Evolutionary conservation across 2,797 vertebrate genomes (phyloP).

Genomic region (Gymnodraco acuticeps): DNA sequence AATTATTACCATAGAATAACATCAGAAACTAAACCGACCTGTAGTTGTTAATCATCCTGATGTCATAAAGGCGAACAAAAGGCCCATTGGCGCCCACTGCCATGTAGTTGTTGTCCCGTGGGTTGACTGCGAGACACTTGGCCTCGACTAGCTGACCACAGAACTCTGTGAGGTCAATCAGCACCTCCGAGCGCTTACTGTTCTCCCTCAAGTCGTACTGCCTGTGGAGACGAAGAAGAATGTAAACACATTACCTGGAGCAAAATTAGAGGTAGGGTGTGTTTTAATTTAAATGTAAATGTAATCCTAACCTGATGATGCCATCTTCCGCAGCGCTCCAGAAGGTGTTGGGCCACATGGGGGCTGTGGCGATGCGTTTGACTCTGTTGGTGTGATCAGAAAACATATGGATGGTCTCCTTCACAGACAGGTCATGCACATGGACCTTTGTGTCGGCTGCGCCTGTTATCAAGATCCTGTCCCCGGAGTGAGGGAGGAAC

Average conservation of each 20-base stretch:
- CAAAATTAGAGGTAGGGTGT: background rate
- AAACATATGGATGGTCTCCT: constrained; percentile 99
- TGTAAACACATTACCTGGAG: background rate
- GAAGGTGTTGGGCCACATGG: constrained; percentile 99
- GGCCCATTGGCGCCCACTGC: constrained; percentile 97
- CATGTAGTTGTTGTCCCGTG: constrained; percentile 96
- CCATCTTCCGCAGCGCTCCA: constrained; percentile 99
- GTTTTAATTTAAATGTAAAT: background rate
- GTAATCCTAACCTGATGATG: constrained; percentile 88
- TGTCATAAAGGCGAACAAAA: constrained; percentile 97
- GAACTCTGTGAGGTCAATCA: constrained; percentile 97
- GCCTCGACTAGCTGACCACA: constrained; percentile 98
- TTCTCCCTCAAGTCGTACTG: constrained; percentile 98
- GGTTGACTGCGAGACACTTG: constrained; percentile 97
- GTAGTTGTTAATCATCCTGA: constrained; percentile 99
- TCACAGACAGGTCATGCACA: constrained; percentile 94
- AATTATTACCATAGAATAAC: background rate
- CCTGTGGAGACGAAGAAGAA: constrained; percentile 73
- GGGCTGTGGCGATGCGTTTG: constrained; percentile 96
- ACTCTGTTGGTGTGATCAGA: constrained; percentile 98
- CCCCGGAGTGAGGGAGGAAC: constrained; percentile 97
- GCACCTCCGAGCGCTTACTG: constrained; percentile 95
- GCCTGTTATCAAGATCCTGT: constrained; percentile 96
- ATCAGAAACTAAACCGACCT: constrained; percentile 80
- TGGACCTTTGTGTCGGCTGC: constrained; percentile 99